These are phyloP conservation scores for Stomatorhinus walkeri DNA, from an alignment of 2,797 vertebrate genomes.

Conservation along the genomic window DNA sequence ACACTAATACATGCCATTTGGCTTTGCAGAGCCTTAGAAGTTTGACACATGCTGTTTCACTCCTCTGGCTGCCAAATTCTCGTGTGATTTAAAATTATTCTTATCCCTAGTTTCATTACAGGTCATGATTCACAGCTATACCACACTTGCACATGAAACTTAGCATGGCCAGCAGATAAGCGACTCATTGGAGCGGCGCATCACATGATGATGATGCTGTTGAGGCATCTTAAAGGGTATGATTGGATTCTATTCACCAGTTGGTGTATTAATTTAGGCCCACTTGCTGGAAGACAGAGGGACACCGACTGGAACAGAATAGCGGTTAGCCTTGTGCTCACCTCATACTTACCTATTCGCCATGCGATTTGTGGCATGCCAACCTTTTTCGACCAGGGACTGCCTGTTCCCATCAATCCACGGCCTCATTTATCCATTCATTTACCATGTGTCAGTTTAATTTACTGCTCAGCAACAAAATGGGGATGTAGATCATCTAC, in stretches of 20 bases:
- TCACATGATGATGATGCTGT: not conserved
- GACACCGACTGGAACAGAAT: not conserved
- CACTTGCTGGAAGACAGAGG: not conserved
- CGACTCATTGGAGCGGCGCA: not conserved
- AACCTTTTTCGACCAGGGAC: not conserved
- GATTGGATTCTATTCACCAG: not conserved
- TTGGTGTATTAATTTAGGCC: not conserved
- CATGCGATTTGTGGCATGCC: not conserved
- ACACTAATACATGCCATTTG: not conserved
- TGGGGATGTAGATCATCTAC: constrained; percentile 18
- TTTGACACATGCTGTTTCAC: not conserved
- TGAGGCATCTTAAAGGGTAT: not conserved
- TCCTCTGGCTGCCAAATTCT: not conserved
- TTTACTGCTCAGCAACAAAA: constrained; percentile 22
- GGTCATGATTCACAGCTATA: not conserved
- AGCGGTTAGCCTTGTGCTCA: not conserved
- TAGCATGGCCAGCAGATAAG: not conserved
- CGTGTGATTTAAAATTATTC: not conserved
- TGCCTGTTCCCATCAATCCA: not conserved
- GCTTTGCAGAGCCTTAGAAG: not conserved
- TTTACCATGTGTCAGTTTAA: not conserved
- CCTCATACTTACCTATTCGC: not conserved
- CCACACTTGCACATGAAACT: not conserved
- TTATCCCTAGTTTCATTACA: not conserved
- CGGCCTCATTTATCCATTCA: not conserved